A percentile compares a stretch with the other conserved stretches of the same genome.
Conservation (phyloP, 1,140 invertebrate species). For the Hyles vespertilio region DNA sequence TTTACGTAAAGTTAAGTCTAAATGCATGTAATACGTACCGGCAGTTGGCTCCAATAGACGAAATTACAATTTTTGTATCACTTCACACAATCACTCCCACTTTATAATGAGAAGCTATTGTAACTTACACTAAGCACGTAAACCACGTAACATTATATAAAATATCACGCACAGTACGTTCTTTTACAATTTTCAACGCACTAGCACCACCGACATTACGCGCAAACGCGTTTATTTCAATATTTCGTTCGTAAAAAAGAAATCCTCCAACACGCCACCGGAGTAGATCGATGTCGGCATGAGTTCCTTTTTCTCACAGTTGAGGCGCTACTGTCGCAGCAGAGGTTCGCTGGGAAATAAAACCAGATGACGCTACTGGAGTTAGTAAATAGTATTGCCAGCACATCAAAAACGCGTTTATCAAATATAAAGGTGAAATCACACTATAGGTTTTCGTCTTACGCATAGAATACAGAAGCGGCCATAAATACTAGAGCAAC, state of each 20-base stretch:
- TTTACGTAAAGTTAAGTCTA: constrained; percentile 26
- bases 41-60: constrained; percentile 40
- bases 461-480: no score
- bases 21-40: constrained; percentile 50
- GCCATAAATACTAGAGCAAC: no score
- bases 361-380: not conserved
- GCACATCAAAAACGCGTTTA: no score
- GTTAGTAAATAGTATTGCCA: not conserved
- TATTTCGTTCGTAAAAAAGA: constrained; percentile 54
- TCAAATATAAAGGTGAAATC: no score
- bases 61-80: constrained; percentile 45
- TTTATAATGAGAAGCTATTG: constrained; percentile 37
- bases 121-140: constrained; percentile 66
- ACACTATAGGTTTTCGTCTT: no score
- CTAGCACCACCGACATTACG: constrained; percentile 66
- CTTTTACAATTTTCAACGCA: constrained; percentile 50
- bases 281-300: constrained; percentile 64
- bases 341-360: not conserved
- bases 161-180: constrained; percentile 56
- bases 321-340: constrained; percentile 40
- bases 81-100: constrained; percentile 39
- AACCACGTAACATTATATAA: constrained; percentile 53
- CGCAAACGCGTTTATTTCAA: constrained; percentile 45
- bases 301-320: constrained; percentile 52
- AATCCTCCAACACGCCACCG: constrained; percentile 44